Conservation (phyloP, 37 sponge, comb jelly and placozoan genomes). For the Crambe crambe region DNA sequence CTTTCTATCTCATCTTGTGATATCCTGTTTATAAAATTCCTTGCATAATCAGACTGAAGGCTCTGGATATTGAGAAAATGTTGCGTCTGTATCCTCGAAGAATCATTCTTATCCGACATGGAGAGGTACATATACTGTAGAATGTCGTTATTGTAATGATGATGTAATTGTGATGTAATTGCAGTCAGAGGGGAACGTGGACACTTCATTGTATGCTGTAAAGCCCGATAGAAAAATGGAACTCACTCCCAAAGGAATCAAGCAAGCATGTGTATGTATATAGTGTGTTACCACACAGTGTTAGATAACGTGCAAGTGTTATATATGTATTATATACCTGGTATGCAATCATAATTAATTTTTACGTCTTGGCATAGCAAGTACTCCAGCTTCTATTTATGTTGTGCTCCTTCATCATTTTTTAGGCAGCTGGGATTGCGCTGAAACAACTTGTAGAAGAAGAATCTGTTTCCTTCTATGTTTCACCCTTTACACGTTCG, state of each 20-base stretch:
- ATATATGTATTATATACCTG: background rate
- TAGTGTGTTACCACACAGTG: no score
- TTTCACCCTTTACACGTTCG: slow-evolving; percentile 79
- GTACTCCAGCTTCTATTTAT: background rate
- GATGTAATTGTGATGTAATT: background rate
- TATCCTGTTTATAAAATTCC: background rate
- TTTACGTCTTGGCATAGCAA: no score
- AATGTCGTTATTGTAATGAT: background rate
- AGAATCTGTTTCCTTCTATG: slow-evolving; percentile 78
- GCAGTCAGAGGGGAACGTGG: slow-evolving; percentile 82
- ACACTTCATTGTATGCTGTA: slow-evolving; percentile 42
- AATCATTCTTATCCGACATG: slow-evolving; percentile 80
- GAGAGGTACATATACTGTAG: slow-evolving; percentile 26
- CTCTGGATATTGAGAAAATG: background rate
- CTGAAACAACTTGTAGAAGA: slow-evolving; percentile 60
- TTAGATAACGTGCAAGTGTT: no score
- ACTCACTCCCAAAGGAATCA: slow-evolving; percentile 56
- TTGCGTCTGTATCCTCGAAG: slow-evolving; percentile 51
- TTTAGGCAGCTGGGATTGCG: slow-evolving; percentile 65
- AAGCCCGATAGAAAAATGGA: slow-evolving; percentile 69
- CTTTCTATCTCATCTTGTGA: background rate
- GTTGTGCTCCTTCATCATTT: background rate
- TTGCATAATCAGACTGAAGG: slow-evolving; percentile 10
- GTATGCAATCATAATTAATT: no score
- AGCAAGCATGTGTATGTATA: slow-evolving; percentile 76